These are phyloP conservation scores for Athrips mouffetella DNA, from an alignment of 2,888 invertebrate genomes.

Conservation along the genomic window DNA sequence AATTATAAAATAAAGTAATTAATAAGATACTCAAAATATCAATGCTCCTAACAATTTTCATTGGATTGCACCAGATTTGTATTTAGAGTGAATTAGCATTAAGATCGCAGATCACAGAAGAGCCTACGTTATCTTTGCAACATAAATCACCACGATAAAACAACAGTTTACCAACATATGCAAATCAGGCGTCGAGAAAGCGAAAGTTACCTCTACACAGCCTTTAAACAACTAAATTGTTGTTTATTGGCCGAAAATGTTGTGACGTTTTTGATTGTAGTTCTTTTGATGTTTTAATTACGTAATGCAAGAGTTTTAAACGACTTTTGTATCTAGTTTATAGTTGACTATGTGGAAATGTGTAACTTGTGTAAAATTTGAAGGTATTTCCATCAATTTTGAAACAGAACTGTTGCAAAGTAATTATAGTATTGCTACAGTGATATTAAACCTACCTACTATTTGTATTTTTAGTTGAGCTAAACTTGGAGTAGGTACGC, in stretches of 20 bases:
- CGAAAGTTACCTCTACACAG: constrained; percentile 31
- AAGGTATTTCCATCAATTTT: neutral
- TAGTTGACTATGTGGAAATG: neutral
- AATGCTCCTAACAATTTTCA: too few species aligned
- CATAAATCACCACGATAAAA: constrained; percentile 5
- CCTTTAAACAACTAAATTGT: constrained; percentile 18
- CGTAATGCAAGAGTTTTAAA: neutral
- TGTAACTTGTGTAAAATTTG: neutral
- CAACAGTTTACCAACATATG: constrained; percentile 39
- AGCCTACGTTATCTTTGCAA: too few species aligned
- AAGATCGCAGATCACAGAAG: too few species aligned
- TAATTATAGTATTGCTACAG: neutral
- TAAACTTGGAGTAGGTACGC: too few species aligned
- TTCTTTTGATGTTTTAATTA: neutral
- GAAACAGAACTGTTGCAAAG: neutral
- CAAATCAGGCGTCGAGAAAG: constrained; percentile 44
- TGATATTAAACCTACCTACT: too few species aligned
- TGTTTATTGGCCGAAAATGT: constrained; percentile 15
- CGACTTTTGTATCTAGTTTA: too few species aligned
- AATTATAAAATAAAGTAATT: too few species aligned
- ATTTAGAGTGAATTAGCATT: too few species aligned
- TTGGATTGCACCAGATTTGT: too few species aligned
- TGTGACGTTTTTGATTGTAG: constrained; percentile 9
- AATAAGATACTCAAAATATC: too few species aligned
- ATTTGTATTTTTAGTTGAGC: too few species aligned